Evolutionary conservation across 1,140 invertebrate species (phyloP), one percentile per base, ranked within the genome.

Genomic region (Pachyrhynchus sulphureomaculatus): DNA sequence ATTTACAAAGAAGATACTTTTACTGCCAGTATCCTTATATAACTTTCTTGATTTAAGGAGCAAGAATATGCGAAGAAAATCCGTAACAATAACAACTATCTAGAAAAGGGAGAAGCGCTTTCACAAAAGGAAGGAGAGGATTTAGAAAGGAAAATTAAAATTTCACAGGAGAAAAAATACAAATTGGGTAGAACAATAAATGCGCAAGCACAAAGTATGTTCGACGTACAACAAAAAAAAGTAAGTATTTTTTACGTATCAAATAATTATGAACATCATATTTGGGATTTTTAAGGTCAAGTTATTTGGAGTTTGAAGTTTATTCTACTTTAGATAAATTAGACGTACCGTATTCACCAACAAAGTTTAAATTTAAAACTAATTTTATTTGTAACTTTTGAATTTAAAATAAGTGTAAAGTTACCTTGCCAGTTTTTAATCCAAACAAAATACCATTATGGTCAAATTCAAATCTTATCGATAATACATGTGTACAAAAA

Each of bases 221-320:
- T 95, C 37, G 88, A 86, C 26, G 88, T 90, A 70, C 90, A 94
- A 74, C 92, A 95, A 78, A 92, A 95, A 75, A 84, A 89, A 80
- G 86, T 87, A 72, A 61, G 53, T 54, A 34, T 17, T 26, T 37
- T 8, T n/a, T 21, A 12, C 21, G 33, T n/a, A 59, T 36, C 42
- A 23, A 58, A 29, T 33, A 1, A 15, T n/a, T 42, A 32, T 42
- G 2, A 29, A 39, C 34, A 2, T n/a, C n/a, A n/a, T n/a, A n/a
- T n/a, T n/a, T n/a, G n/a, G n/a, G n/a, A n/a, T n/a, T n/a, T n/a
- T n/a, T n/a, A n/a, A n/a, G n/a, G n/a, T n/a, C n/a, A n/a, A n/a
- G n/a, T n/a, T n/a, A n/a, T n/a, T n/a, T n/a, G n/a, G n/a, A n/a
- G n/a, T n/a, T n/a, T n/a, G n/a, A n/a, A n/a, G n/a, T n/a, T n/a